Conservation (phyloP, 2,113 vertebrate genomes). For the Aplodontia rufa region DNA sequence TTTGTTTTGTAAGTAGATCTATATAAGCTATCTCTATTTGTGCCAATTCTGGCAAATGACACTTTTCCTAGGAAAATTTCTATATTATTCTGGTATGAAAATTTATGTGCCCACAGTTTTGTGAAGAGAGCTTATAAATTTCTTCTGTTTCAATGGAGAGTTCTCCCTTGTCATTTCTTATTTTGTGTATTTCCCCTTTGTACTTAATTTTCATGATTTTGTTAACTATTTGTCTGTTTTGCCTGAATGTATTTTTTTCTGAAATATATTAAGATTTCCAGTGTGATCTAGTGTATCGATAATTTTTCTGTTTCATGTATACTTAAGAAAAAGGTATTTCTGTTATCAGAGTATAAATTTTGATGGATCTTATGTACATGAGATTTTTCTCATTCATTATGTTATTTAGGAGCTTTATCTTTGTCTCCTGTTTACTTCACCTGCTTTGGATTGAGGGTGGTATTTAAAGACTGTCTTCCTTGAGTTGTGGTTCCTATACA, state of each 20-base stretch:
- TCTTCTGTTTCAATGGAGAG: neutral
- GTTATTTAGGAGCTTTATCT: neutral
- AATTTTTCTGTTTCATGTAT: neutral
- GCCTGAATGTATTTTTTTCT: neutral
- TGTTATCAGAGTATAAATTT: neutral
- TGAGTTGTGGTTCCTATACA: neutral
- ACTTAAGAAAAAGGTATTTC: neutral
- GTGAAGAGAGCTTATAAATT: neutral
- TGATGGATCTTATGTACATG: neutral
- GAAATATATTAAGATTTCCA: neutral
- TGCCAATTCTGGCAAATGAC: neutral
- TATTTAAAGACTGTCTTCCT: neutral
- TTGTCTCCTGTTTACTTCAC: neutral
- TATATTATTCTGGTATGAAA: neutral
- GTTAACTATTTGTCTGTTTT: neutral
- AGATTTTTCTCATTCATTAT: neutral
- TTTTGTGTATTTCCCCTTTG: neutral
- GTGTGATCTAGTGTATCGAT: neutral
- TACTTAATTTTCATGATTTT: neutral
- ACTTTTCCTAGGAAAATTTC: neutral
- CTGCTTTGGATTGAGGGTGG: neutral
- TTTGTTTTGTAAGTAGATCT: neutral
- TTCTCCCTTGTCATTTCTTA: constrained; percentile 9
- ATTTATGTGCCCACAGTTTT: neutral
- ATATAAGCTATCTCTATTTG: neutral